Percentiles rank a stretch among this genome's conserved stretches.
phyloP scores from a whole-genome alignment of 2,797 vertebrate genomes.

The Denticeps clupeoides region DNA sequence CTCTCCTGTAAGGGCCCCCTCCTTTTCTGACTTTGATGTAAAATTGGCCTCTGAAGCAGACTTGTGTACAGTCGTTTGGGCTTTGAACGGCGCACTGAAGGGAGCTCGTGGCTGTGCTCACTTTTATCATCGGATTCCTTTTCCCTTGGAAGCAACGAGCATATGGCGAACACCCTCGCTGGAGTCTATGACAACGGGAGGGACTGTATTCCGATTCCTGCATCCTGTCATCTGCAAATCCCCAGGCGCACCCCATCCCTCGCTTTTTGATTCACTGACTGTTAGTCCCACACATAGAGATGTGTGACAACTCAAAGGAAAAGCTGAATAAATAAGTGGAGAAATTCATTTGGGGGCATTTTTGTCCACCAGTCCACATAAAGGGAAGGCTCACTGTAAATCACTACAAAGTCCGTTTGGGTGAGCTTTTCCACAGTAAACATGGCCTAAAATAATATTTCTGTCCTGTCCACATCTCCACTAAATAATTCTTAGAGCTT shows the following conservation, averaged over 20 bases:
- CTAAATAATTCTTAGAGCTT: too few species aligned
- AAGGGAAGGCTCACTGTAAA: too few species aligned
- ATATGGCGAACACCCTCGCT: conserved; percentile 87
- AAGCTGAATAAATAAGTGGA: too few species aligned
- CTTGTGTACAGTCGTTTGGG: conserved; percentile 61
- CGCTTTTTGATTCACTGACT: not conserved
- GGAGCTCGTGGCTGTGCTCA: conserved; percentile 62
- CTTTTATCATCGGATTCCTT: conserved; percentile 79
- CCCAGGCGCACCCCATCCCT: conserved; percentile 48
- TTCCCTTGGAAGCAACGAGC: conserved; percentile 72
- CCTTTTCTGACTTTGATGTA: conserved; percentile 56
- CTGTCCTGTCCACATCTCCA: too few species aligned
- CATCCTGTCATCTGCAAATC: conserved; percentile 77
- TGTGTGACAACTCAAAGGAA: conserved; percentile 31
- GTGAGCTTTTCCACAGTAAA: too few species aligned
- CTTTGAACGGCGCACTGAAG: conserved; percentile 90
- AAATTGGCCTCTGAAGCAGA: conserved; percentile 55
- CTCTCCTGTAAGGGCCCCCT: conserved; percentile 20
- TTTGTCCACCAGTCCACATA: too few species aligned
- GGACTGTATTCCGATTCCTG: conserved; percentile 72
- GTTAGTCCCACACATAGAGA: conserved; percentile 14
- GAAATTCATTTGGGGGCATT: too few species aligned
- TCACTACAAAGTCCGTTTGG: too few species aligned
- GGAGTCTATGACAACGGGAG: conserved; percentile 77
- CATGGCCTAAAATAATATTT: too few species aligned